phyloP scores from a whole-genome alignment of 2,888 invertebrate species.

The Megamerina dolium region DNA sequence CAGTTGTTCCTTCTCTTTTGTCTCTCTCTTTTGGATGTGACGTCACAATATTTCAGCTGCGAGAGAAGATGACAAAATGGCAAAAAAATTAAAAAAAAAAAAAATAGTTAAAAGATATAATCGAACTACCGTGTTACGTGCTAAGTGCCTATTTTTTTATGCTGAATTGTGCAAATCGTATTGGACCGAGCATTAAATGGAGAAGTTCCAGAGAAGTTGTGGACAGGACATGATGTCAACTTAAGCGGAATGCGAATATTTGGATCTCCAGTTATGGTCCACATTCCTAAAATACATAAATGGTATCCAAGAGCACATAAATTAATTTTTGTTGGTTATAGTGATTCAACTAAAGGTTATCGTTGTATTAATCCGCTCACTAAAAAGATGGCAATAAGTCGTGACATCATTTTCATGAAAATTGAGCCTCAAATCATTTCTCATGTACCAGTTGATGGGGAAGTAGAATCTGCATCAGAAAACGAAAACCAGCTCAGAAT shows the following conservation, averaged over 20 bases:
- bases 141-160: slow-evolving; percentile 16
- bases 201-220: neutral
- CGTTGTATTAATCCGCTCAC: slow-evolving; percentile 14
- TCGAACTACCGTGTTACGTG: slow-evolving; percentile 18
- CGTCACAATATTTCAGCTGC: no score
- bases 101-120: slow-evolving; percentile 11
- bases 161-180: slow-evolving; percentile 1
- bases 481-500: no score
- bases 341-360: no score
- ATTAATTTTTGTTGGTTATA: no score
- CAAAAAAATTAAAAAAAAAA: no score
- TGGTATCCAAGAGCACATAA: no score
- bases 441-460: neutral
- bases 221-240: slow-evolving; percentile 22
- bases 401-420: slow-evolving; percentile 11
- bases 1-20: no score
- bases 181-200: slow-evolving; percentile 14
- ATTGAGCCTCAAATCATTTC: no score
- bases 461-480: slow-evolving; percentile 2
- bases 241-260: slow-evolving; percentile 37
- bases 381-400: slow-evolving; percentile 7
- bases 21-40: no score
- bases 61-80: no score
- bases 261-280: slow-evolving; percentile 33
- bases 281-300: no score